A percentile compares a stretch with the other conserved stretches of the same genome.
Conservation (phyloP, 2,888 invertebrate species). For the Drosophila koepferae region DNA sequence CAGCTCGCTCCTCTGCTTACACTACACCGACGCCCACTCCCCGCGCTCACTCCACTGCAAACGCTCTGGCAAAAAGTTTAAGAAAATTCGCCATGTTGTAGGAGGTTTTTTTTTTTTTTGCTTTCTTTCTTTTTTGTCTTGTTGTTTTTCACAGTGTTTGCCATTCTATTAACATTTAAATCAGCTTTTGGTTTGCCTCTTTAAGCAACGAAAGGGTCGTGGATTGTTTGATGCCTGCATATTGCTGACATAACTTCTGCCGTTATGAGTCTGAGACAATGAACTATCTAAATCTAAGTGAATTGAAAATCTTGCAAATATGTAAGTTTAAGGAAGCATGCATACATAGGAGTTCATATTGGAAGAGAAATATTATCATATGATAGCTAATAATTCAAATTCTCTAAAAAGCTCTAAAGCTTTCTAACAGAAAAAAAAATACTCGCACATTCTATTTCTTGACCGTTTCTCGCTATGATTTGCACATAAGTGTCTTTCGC, state of each 20-base stretch:
- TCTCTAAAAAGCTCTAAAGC: too few species aligned
- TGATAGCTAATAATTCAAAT: too few species aligned
- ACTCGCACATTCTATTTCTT: too few species aligned
- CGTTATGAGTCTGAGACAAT: too few species aligned
- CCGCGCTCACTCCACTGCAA: not conserved
- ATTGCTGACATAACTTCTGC: not conserved
- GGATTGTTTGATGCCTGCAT: not conserved
- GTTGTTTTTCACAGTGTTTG: conserved; percentile 29
- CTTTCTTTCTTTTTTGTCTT: not conserved
- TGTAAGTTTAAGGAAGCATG: not conserved
- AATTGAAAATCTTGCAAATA: not conserved
- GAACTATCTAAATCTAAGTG: not conserved
- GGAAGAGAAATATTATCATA: too few species aligned
- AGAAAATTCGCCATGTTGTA: conserved; percentile 45
- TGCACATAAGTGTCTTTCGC: too few species aligned
- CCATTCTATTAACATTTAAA: conserved; percentile 64
- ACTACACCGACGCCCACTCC: not conserved
- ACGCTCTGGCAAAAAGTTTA: conserved; percentile 38
- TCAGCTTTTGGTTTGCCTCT: conserved; percentile 36
- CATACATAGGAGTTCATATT: not conserved
- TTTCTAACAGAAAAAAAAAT: too few species aligned
- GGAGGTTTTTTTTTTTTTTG: not conserved
- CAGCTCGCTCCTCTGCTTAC: not conserved
- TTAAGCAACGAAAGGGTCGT: conserved; percentile 11
- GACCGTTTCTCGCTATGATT: too few species aligned